phyloP scores from a whole-genome alignment of 2,113 vertebrate species.

The Emydocephalus ijimae region DNA sequence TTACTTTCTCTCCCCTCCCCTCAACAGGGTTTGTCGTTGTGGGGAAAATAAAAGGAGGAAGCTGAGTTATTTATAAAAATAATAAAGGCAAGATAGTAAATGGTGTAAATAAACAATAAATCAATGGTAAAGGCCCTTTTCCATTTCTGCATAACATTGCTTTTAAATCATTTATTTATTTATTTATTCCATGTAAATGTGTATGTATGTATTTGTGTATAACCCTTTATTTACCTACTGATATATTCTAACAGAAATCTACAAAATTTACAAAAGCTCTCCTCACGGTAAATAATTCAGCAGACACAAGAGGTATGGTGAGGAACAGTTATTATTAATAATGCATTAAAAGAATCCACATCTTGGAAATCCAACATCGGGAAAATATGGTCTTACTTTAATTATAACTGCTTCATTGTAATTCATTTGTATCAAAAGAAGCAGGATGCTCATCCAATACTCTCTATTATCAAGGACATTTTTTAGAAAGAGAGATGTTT shows the following conservation, averaged over 20 bases:
- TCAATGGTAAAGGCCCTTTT: not conserved
- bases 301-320: not conserved
- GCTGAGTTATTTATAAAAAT: not conserved
- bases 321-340: not conserved
- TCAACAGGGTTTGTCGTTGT: not conserved
- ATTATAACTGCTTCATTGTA: not conserved
- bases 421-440: not conserved
- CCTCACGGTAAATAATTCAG: not conserved
- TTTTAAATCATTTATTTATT: not conserved
- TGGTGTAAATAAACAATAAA: not conserved
- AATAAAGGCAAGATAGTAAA: not conserved
- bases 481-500: not conserved
- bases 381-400: not conserved
- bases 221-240: not conserved
- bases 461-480: too few relatives aligned
- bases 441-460: not conserved
- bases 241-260: not conserved
- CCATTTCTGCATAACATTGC: not conserved
- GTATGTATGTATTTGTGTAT: not conserved
- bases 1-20: not conserved
- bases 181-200: not conserved
- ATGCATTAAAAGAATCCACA: not conserved
- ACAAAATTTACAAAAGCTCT: not conserved
- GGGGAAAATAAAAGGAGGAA: not conserved
- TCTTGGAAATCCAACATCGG: not conserved